These are phyloP conservation scores for Bradypodion ventrale DNA, from an alignment of 2,797 vertebrate genomes.

Conservation along the genomic window DNA sequence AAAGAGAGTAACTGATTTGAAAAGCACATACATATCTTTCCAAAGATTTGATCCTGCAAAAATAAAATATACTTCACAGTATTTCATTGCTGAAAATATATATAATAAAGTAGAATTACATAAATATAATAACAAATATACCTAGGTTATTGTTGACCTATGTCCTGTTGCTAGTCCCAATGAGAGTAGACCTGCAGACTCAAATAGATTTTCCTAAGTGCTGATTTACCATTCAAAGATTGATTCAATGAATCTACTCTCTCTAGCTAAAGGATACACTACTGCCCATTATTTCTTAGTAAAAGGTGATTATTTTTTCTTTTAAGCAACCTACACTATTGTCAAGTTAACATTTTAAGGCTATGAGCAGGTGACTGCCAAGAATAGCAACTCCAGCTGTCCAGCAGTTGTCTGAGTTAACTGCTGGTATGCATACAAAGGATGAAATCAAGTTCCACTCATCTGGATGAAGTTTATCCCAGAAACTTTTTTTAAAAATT, in stretches of 20 bases:
- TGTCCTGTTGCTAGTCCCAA: too few relatives aligned
- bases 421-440: background rate
- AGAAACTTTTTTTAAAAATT: slow-evolving; percentile 5
- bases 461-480: slow-evolving; percentile 48
- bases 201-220: too few relatives aligned
- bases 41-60: background rate
- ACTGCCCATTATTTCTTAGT: too few relatives aligned
- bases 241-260: too few relatives aligned
- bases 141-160: too few relatives aligned
- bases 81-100: background rate
- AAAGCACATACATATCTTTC: background rate
- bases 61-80: slow-evolving; percentile 25
- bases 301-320: background rate
- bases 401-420: slow-evolving; percentile 21
- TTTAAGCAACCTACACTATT: slow-evolving; percentile 20
- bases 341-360: background rate
- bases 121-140: background rate
- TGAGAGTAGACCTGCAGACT: too few relatives aligned
- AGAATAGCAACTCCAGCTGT: slow-evolving; percentile 38
- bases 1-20: slow-evolving; percentile 3
- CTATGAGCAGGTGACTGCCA: background rate
- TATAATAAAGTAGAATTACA: background rate
- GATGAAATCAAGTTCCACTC: slow-evolving; percentile 46
- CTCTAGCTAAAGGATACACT: too few relatives aligned
- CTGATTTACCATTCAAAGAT: too few relatives aligned